These are phyloP conservation scores for Sphaeridia pumilis DNA, from an alignment of 2,888 invertebrate species.

Conservation along the genomic window DNA sequence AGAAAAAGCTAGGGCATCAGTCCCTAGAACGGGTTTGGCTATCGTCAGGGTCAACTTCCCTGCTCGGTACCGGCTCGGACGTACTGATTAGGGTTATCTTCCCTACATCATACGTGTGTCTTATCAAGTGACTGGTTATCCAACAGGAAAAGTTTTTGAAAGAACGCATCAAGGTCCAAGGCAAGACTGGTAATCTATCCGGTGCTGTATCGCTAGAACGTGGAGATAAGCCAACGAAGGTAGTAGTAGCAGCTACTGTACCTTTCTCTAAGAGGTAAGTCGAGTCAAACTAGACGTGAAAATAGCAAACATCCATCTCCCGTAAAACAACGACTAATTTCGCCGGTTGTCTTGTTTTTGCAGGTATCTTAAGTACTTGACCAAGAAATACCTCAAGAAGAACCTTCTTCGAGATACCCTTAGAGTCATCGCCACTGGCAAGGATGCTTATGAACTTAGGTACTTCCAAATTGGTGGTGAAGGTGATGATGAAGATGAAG, in stretches of 20 bases:
- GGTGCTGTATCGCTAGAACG: slow-evolving; percentile 78
- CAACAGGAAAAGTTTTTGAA: slow-evolving; percentile 72
- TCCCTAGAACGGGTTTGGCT: too few relatives aligned
- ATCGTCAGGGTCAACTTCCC: slow-evolving; percentile 35
- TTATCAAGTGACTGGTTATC: background rate
- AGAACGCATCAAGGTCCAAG: slow-evolving; percentile 85
- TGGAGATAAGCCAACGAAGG: slow-evolving; percentile 71
- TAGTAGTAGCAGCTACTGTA: slow-evolving; percentile 77
- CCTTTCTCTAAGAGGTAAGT: slow-evolving; percentile 59
- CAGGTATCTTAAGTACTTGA: slow-evolving; percentile 96
- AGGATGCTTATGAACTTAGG: slow-evolving; percentile 92
- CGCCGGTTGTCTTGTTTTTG: slow-evolving; percentile 20
- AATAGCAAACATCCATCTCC: too few relatives aligned
- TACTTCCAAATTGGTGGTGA: slow-evolving; percentile 78
- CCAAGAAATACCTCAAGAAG: slow-evolving; percentile 99
- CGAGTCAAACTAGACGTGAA: too few relatives aligned
- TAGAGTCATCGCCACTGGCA: slow-evolving; percentile 91
- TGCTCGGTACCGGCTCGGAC: too few relatives aligned
- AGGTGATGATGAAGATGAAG: slow-evolving; percentile 35
- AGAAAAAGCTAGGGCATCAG: too few relatives aligned
- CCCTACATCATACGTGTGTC: too few relatives aligned
- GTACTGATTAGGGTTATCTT: slow-evolving; percentile 41
- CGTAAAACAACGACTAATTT: too few relatives aligned
- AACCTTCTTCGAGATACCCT: slow-evolving; percentile 98
- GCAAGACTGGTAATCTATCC: slow-evolving; percentile 92